Base-by-base conservation (phyloP, 2,888 invertebrate genomes). In the Arrhopalites spinosus region DNA sequence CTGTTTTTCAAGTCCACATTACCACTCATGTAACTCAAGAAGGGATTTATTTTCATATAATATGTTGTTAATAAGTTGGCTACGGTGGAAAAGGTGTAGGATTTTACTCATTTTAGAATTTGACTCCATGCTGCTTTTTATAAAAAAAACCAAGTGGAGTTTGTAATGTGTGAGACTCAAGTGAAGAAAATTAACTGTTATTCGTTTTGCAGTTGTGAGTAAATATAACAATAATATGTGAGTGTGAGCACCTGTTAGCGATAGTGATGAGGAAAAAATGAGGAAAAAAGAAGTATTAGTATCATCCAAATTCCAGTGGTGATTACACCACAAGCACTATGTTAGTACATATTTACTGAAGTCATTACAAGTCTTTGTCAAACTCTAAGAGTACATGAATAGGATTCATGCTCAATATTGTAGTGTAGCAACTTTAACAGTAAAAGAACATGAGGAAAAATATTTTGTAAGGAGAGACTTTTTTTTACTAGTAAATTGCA, bases 151-250 rank as follows among this genome's bases (percentile, higher is more conserved):
- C 25, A 59, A 59, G 25, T 59, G 20, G 59, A 27, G n/a, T n/a
- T n/a, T n/a, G n/a, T n/a, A 11, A 59, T 25, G 25, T 59, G 27
- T 27, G 8, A 5, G 25, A 59, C 13, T 59, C 27, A 23, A 69
- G 69, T 63, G 69, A 30, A 50, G 68, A 47, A 69, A 64, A 13
- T 7, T 59, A 47, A 75, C 69, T 23, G 69, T 75, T 63, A 45
- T 47, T 56, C 56, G 53, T 67, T 59, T 75, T 64, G 17, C 17
- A 29, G 53, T 56, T n/a, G 36, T 59, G 20, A 68, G 64, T 59
- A 67, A 45, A 47, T 74, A 70, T 27, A 23, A 72, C 67, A 67
- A 45, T 8, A 43, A 43, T 63, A 15, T 75, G 36, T 43, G 64
- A 25, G 25, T 75, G 43, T 59, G 36, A 30, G 36, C 1, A 17